Conservation (phyloP, 2,113 vertebrate genomes). For the Pygoscelis adeliae region DNA sequence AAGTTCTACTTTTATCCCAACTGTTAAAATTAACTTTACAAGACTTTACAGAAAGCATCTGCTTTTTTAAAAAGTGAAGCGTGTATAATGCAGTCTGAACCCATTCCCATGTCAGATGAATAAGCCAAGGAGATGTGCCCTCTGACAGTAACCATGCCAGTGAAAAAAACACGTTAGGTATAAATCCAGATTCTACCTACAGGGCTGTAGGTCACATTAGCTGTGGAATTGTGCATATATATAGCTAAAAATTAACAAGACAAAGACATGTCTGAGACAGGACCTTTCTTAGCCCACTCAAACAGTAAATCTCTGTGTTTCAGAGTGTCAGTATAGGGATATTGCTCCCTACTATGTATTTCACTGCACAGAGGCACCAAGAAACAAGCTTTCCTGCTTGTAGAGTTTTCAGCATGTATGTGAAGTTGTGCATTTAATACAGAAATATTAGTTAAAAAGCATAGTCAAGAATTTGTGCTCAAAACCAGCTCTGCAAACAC, state of each 20-base stretch:
- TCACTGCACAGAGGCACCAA: background rate
- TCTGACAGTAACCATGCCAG: background rate
- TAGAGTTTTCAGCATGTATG: background rate
- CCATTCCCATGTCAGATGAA: background rate
- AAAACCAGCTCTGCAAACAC: background rate
- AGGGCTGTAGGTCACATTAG: background rate
- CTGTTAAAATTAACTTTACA: background rate
- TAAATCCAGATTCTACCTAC: background rate
- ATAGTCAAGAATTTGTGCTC: background rate
- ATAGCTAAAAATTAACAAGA: background rate
- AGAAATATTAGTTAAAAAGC: background rate
- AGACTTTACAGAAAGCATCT: background rate
- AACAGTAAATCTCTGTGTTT: background rate
- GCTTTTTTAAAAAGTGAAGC: background rate
- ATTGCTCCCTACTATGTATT: background rate
- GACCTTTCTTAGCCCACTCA: background rate
- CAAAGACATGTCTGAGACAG: background rate
- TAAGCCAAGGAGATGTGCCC: background rate
- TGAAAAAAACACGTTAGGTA: fast-evolving
- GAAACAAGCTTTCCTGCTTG: background rate
- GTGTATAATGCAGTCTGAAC: background rate
- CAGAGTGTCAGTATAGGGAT: background rate
- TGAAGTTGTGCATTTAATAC: background rate
- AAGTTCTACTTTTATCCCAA: background rate
- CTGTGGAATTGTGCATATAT: background rate